These are phyloP conservation scores for Macrobrachium nipponense DNA, from an alignment of 1,140 invertebrate species.

Conservation along the genomic window DNA sequence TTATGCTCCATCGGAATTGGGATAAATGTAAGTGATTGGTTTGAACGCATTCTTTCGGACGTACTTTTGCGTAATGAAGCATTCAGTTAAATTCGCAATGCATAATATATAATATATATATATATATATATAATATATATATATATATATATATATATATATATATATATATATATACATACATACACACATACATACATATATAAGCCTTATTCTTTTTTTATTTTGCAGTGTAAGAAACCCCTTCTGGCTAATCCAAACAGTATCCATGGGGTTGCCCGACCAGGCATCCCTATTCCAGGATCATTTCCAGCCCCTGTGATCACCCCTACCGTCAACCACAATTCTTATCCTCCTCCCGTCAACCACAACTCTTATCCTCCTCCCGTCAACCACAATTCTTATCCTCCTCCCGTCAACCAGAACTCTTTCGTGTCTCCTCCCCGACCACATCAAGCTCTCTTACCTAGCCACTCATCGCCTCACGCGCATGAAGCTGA, in stretches of 20 bases:
- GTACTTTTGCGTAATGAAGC: too few relatives aligned
- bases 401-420: neutral
- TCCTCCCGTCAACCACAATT: neutral
- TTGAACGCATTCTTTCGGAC: neutral
- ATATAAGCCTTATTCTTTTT: too few relatives aligned
- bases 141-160: too few relatives aligned
- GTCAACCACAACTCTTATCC: neutral
- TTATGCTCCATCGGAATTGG: slow-evolving; percentile 32
- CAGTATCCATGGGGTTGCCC: too few relatives aligned
- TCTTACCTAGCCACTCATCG: neutral
- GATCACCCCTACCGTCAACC: neutral
- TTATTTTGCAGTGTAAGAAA: too few relatives aligned
- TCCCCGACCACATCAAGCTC: neutral
- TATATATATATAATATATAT: too few relatives aligned
- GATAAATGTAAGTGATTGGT: neutral
- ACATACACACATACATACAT: too few relatives aligned
- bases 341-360: neutral
- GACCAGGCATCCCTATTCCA: too few relatives aligned
- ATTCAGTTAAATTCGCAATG: neutral
- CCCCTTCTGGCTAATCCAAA: too few relatives aligned
- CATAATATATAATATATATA: neutral
- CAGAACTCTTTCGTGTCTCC: neutral
- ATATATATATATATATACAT: too few relatives aligned
- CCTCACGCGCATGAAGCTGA: neutral
- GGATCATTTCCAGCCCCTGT: neutral